Percentiles rank a stretch among this genome's conserved stretches.
Evolutionary conservation across 2,888 invertebrate genomes (phyloP).

Genomic region (Plutella xylostella): DNA sequence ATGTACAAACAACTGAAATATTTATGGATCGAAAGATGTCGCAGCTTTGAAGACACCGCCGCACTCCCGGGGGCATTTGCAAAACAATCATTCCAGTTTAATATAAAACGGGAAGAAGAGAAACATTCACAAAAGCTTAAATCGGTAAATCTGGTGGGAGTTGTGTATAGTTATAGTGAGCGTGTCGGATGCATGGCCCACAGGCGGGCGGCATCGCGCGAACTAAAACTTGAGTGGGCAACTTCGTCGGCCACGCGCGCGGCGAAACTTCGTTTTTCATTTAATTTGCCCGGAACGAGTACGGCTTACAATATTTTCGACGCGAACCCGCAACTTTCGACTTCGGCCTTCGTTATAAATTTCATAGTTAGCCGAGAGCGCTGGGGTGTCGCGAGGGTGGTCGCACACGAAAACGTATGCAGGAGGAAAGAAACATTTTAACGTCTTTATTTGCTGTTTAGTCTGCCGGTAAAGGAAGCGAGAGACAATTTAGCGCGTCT

Average conservation of each 20-base stretch:
- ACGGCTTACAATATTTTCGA: constrained; percentile 65
- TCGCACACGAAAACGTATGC: constrained; percentile 12
- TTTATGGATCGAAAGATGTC: no score
- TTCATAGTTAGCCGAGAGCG: constrained; percentile 39
- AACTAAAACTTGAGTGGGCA: constrained; percentile 55
- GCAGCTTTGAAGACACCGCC: no score
- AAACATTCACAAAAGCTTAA: background rate
- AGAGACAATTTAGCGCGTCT: constrained; percentile 6
- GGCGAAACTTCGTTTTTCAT: constrained; percentile 62
- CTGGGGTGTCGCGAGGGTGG: constrained; percentile 18
- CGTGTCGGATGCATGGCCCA: constrained; percentile 16
- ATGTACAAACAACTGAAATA: no score
- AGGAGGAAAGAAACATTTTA: constrained; percentile 14
- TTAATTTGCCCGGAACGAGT: constrained; percentile 66
- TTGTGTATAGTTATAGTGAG: background rate
- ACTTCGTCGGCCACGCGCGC: constrained; percentile 50
- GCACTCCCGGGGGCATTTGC: no score
- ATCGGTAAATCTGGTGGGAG: constrained; percentile 1
- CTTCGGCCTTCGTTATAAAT: constrained; percentile 56
- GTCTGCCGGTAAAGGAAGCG: background rate
- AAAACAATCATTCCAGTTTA: no score
- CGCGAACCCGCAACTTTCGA: constrained; percentile 50
- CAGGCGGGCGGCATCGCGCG: constrained; percentile 24
- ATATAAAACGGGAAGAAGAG: no score
- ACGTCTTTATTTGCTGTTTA: constrained; percentile 11